Evolutionary conservation across 1,140 invertebrate species (phyloP).

Genomic region (Panagrolaimus sp.): DNA sequence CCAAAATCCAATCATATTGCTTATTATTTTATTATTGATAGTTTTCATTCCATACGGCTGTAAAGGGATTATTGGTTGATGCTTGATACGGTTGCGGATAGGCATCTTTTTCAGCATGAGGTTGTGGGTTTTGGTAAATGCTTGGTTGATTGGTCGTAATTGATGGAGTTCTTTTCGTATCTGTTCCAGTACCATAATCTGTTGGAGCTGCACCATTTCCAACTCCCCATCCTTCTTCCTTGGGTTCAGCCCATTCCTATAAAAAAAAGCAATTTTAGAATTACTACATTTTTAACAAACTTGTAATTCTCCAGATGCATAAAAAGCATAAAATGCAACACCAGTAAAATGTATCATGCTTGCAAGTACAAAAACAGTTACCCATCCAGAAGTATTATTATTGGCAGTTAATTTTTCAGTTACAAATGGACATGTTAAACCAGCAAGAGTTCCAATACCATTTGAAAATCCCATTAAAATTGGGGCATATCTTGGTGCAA

Average conservation of each 20-base stretch:
- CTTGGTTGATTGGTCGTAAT: neutral
- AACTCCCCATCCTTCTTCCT: slow-evolving; percentile 43
- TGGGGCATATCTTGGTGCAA: slow-evolving; percentile 94
- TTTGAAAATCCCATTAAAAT: slow-evolving; percentile 99
- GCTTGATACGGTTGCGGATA: neutral
- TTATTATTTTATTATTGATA: slow-evolving; percentile 1
- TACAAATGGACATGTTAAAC: slow-evolving; percentile 77
- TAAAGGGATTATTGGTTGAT: neutral
- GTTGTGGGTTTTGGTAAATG: neutral
- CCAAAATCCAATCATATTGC: no score
- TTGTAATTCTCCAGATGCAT: slow-evolving; percentile 78
- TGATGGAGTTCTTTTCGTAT: neutral
- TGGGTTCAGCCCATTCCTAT: slow-evolving; percentile 57
- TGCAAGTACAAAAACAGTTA: slow-evolving; percentile 86
- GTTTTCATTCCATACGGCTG: slow-evolving; percentile 9
- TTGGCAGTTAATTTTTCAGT: slow-evolving; percentile 79
- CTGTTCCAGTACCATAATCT: neutral
- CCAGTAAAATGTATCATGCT: slow-evolving; percentile 88
- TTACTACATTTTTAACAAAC: slow-evolving; percentile 24
- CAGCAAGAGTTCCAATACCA: slow-evolving; percentile 88
- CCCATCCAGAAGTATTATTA: slow-evolving; percentile 71
- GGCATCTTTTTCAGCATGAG: neutral
- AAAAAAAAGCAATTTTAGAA: neutral
- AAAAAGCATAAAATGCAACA: slow-evolving; percentile 90
- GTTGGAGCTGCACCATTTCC: neutral